phyloP scores from a whole-genome alignment of 2,113 vertebrate genomes.

The Psammodynastes pulverulentus region DNA sequence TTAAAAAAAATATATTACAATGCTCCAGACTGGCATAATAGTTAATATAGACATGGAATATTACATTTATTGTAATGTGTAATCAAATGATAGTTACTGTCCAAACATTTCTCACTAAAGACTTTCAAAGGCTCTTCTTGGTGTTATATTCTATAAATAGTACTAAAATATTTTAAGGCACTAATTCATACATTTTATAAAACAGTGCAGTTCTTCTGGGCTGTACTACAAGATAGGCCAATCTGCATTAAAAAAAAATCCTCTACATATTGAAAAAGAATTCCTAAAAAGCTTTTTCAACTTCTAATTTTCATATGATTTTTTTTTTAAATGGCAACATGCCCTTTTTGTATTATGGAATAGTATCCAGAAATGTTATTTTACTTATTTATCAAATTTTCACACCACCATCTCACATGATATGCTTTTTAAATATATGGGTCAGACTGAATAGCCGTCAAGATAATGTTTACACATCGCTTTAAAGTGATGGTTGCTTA shows the following conservation, averaged over 20 bases:
- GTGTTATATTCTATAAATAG: constrained; percentile 10
- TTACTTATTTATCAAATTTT: neutral
- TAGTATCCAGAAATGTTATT: neutral
- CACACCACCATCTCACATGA: neutral
- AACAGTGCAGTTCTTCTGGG: neutral
- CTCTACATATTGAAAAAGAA: neutral
- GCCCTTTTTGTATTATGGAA: neutral
- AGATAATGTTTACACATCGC: neutral
- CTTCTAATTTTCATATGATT: neutral
- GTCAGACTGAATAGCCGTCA: neutral
- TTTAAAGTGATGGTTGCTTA: neutral
- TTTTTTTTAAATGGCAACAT: neutral
- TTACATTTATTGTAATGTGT: neutral
- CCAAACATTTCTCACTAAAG: neutral
- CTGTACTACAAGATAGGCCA: neutral
- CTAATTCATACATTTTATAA: neutral
- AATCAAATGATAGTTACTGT: neutral
- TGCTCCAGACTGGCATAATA: neutral
- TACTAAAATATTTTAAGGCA: neutral
- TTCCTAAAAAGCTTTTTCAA: neutral
- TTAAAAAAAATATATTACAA: neutral
- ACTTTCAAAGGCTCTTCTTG: neutral
- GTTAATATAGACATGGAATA: neutral
- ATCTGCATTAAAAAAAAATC: neutral
- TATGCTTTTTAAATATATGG: neutral